Evolutionary conservation across 2,113 vertebrate genomes (phyloP).

Genomic region (Vidua chalybeata): DNA sequence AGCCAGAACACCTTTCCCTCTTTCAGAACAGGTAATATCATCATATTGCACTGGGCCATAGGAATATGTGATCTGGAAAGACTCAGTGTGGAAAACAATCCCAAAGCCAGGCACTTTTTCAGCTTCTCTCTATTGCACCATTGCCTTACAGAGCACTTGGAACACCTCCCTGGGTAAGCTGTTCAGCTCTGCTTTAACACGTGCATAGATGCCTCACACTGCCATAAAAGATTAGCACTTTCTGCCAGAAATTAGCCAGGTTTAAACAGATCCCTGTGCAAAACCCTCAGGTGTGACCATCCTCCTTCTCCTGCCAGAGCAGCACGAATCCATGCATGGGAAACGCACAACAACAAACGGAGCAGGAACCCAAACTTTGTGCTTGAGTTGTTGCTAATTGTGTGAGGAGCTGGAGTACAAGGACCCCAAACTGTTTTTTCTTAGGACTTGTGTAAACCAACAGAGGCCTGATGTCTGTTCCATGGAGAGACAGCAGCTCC

Average conservation of each 20-base stretch:
- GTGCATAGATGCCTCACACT: rapidly evolving
- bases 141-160: neutral
- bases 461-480: neutral
- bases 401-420: neutral
- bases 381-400: neutral
- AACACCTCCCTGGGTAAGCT: neutral
- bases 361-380: neutral
- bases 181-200: neutral
- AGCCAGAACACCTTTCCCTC: neutral
- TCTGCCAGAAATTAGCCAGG: neutral
- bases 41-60: neutral
- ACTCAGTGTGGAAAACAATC: neutral
- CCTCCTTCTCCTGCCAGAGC: neutral
- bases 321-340: rapidly evolving
- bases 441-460: neutral
- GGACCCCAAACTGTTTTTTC: neutral
- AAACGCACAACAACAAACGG: neutral
- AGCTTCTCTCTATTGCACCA: neutral
- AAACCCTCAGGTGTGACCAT: neutral
- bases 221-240: neutral
- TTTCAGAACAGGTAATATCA: neutral
- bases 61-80: neutral
- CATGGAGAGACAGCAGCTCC: neutral
- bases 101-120: neutral
- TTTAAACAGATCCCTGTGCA: neutral